Evolutionary conservation across 2,113 vertebrate species (phyloP).

Genomic region (Planiliza haematocheilus): DNA sequence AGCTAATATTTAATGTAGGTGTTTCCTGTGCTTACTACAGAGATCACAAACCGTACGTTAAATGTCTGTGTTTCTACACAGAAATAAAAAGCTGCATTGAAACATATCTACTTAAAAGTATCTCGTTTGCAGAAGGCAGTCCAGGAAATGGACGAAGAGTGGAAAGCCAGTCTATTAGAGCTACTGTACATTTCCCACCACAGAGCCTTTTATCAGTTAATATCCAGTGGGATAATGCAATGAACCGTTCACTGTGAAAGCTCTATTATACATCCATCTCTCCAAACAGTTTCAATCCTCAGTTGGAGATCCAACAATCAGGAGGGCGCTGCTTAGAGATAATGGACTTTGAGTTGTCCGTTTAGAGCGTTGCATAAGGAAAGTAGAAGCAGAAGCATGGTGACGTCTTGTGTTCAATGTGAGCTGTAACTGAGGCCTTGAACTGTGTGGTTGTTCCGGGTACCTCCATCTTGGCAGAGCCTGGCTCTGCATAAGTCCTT

Average conservation of each 20-base stretch:
- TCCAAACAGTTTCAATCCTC: slow-evolving; percentile 31
- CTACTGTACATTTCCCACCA: background rate
- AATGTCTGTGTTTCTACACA: background rate
- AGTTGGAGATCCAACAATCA: slow-evolving; percentile 31
- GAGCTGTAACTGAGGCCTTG: background rate
- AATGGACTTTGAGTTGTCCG: slow-evolving; percentile 45
- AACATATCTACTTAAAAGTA: background rate
- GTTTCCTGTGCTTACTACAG: background rate
- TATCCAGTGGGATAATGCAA: slow-evolving; percentile 61
- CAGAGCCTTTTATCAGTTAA: slow-evolving; percentile 49
- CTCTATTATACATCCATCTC: slow-evolving; percentile 49
- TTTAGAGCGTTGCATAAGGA: slow-evolving; percentile 16
- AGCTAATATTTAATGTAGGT: background rate
- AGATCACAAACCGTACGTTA: background rate
- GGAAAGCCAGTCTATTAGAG: slow-evolving; percentile 5
- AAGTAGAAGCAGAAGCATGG: slow-evolving; percentile 8
- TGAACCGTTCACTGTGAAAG: slow-evolving; percentile 50
- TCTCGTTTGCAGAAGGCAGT: background rate
- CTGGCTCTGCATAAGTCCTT: no score
- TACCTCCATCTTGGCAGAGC: no score
- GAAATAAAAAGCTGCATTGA: background rate
- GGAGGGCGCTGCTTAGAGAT: slow-evolving; percentile 44
- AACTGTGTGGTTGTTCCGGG: no score
- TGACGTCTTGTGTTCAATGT: background rate
- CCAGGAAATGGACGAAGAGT: slow-evolving; percentile 5